Base-by-base conservation (phyloP, 2,113 vertebrate species). In the Mus spicilegus region DNA sequence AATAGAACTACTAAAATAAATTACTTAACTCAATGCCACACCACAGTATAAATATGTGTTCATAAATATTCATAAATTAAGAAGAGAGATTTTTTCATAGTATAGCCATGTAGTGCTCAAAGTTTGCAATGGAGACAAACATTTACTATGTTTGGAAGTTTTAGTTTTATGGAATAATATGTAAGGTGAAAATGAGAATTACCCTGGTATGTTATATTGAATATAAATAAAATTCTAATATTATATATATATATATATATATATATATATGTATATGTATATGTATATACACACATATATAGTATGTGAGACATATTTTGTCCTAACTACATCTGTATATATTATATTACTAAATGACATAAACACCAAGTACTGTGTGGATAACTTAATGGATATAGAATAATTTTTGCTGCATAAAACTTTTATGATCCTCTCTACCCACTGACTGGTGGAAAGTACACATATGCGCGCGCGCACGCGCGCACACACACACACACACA, bases 161-260 rank as follows among this genome's bases (percentile, higher is more conserved):
- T 76, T 49, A 87, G 87, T 7, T 94, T 82, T 46, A 69, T 89
- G 73, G 72, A 89, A 72, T 80, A 82, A 70, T 72, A 80, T 39
- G 87, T 86, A 69, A 89, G 16, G 42, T 30, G 3, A 2, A 90
- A 76, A 1, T 70, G 24, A 73, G 54, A 80, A 92, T 87, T 90
- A 91, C 63, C 75, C 70, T 87, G 69, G 54, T 72, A 87, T 76
- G 1, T 82, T 77, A 46, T 75, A 92, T 93, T 8, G 72, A 67
- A 72, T 30, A 75, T 17, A 69, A 86, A 76, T 65, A 58, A 77
- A 82, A 70, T 87, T 56, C 84, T 65, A 78, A 61, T 42, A 81
- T 26, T 3, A 70, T 70, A 1, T 26, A 49, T 49, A 4, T 49
- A 4, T 49, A 51, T 36, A 17, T 42, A 16, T 51, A 5, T 76